Percentiles rank a stretch among this genome's conserved stretches.
phyloP scores from a whole-genome alignment of 2,888 invertebrate genomes.

The Oligia fasciuncula region DNA sequence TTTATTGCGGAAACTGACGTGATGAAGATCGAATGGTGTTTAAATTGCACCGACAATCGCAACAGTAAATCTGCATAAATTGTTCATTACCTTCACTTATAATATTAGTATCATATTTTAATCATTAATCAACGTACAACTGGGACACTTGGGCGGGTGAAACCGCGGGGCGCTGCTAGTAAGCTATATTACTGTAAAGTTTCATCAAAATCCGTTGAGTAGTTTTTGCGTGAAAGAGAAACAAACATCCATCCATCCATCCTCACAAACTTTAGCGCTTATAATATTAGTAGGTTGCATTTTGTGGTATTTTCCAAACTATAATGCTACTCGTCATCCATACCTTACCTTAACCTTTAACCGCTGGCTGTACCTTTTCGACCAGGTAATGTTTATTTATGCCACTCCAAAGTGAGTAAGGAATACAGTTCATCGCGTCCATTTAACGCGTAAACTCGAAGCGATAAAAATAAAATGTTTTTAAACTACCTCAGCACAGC shows the following conservation, averaged over 20 bases:
- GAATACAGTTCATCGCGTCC: not conserved
- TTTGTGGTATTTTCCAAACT: not conserved
- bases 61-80: constrained; percentile 4
- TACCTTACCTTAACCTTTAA: not conserved
- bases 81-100: not conserved
- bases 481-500: constrained; percentile 5
- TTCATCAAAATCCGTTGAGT: no score
- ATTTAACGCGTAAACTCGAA: not conserved
- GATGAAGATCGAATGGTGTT: constrained; percentile 25
- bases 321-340: not conserved
- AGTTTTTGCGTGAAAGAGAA: no score
- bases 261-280: no score
- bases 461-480: constrained; percentile 10
- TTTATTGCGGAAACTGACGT: constrained; percentile 6
- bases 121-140: no score
- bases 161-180: no score
- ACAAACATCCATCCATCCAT: no score
- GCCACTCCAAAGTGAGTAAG: not conserved
- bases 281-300: not conserved
- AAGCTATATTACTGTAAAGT: no score
- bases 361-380: not conserved
- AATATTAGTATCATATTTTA: no score
- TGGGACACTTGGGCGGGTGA: no score
- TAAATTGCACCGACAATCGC: constrained; percentile 7
- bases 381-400: not conserved